phyloP scores from a whole-genome alignment of 2,113 vertebrate genomes.

The Neogale vison region DNA sequence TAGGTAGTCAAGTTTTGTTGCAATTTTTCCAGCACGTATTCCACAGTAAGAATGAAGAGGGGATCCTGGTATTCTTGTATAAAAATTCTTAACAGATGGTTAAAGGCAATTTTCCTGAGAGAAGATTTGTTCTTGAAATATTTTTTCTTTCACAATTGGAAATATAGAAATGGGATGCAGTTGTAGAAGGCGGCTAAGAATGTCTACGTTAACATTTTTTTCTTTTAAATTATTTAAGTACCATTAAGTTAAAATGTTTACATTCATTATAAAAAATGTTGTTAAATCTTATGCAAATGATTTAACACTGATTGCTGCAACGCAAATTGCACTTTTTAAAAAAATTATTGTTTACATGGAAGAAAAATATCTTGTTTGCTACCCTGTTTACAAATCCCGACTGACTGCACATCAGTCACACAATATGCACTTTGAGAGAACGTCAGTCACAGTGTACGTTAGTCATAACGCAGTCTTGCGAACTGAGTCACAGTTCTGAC shows the following conservation, averaged over 20 bases:
- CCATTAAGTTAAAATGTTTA: conserved; percentile 92
- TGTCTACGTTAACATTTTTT: conserved; percentile 87
- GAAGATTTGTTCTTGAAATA: conserved; percentile 93
- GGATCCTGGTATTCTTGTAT: conserved; percentile 84
- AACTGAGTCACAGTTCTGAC: conserved; percentile 74
- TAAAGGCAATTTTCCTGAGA: conserved; percentile 89
- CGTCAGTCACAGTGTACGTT: conserved; percentile 84
- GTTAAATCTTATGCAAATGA: conserved; percentile 92
- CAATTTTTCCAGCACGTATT: conserved; percentile 83
- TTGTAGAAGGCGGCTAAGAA: conserved; percentile 82
- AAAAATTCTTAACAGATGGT: conserved; percentile 86
- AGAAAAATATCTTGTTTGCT: conserved; percentile 91
- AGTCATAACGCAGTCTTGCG: conserved; percentile 77
- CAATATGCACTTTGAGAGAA: conserved; percentile 87
- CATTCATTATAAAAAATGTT: conserved; percentile 90
- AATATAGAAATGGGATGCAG: conserved; percentile 82
- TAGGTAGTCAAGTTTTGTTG: conserved; percentile 90
- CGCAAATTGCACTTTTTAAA: conserved; percentile 91
- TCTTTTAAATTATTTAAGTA: conserved; percentile 94
- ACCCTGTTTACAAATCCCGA: conserved; percentile 94
- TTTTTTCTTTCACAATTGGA: conserved; percentile 81
- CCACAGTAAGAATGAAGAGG: conserved; percentile 82
- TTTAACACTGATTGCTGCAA: conserved; percentile 94
- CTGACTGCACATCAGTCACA: conserved; percentile 82
- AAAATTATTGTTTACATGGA: conserved; percentile 89